These are phyloP conservation scores for Drosophila hamatofila DNA, from an alignment of 2,888 invertebrate species.

Conservation along the genomic window DNA sequence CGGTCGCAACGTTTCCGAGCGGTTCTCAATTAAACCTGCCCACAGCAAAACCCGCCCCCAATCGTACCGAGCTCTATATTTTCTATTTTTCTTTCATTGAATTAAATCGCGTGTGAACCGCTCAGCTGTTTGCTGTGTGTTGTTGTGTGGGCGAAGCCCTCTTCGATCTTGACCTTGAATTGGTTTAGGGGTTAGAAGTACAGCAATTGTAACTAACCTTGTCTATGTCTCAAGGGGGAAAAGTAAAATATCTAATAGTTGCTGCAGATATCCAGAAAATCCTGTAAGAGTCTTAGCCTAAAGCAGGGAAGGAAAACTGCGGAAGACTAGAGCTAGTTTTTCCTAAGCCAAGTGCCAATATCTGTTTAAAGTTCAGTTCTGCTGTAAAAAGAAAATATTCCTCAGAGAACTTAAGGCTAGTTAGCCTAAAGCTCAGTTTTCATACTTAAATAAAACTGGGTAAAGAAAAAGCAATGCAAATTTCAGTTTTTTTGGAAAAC, in stretches of 20 bases:
- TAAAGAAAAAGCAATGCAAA: not conserved
- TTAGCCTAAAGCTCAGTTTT: not conserved
- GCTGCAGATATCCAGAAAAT: not conserved
- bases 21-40: slow-evolving; percentile 1
- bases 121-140: slow-evolving; percentile 13
- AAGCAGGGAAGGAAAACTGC: not conserved
- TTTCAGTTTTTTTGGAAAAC: not conserved
- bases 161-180: slow-evolving; percentile 41
- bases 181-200: slow-evolving; percentile 3
- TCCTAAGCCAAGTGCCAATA: not conserved
- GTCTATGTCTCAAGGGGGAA: not conserved
- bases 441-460: not conserved
- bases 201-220: not conserved
- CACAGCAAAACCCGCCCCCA: not conserved
- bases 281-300: too few species aligned
- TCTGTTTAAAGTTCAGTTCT: not conserved
- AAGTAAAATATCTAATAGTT: not conserved
- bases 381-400: not conserved
- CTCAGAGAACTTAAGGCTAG: not conserved
- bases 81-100: slow-evolving; percentile 17
- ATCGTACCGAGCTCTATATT: not conserved
- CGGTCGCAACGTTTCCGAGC: slow-evolving; percentile 42
- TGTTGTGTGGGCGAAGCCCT: slow-evolving; percentile 3
- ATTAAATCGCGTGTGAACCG: slow-evolving; percentile 63
- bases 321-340: not conserved